Evolutionary conservation across 2,888 invertebrate species (phyloP), one percentile per base, ranked within the genome.

Genomic region (Pomacea canaliculata): DNA sequence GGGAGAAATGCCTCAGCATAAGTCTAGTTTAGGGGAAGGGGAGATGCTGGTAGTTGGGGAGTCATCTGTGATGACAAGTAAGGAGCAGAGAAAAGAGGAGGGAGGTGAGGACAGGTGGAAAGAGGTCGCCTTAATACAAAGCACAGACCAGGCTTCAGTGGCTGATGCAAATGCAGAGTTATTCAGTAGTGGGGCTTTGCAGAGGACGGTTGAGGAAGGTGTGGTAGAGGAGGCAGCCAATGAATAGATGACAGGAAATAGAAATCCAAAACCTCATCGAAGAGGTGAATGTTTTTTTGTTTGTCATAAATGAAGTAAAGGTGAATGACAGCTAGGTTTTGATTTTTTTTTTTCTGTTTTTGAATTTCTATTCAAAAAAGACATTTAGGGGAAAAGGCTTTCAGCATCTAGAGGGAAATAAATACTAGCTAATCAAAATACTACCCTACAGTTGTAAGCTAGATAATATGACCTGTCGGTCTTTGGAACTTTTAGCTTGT

Each of bases 211-310:
- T 27, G 75, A 69, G 46, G 78, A 76, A 27, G 77, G 78, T 68
- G 76, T 67, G 51, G 78, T 71, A 5, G 69, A 78, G 23, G 77
- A 73, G 19, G 68, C 71, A 66, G 74, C 73, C 37, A 67, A 70
- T 73, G 79, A 75, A 59, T 68, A 49, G 66, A 56, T n/a, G 51
- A 63, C 51, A 69, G 66, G 37, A 37, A 56, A 71, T 66, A 63
- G 73, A 70, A 73, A 46, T 8, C 60, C 68, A 62, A 65, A 68
- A 18, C 69, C 13, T 62, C 27, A 62, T 46, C 62, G 48, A 23
- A 18, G 63, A 56, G 70, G 48, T 48, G 19, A 70, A 48, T 27
- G 10, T n/a, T 71, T 7, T 16, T 56, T 16, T 16, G 4, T 56
- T 13, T 4, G 16, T 56, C 16, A 56, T 56, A 56, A 13, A 56